Percentiles rank a stretch among this genome's conserved stretches.
Evolutionary conservation across 2,888 invertebrate genomes (phyloP).

Genomic region (Pollenia griseotomentosa): DNA sequence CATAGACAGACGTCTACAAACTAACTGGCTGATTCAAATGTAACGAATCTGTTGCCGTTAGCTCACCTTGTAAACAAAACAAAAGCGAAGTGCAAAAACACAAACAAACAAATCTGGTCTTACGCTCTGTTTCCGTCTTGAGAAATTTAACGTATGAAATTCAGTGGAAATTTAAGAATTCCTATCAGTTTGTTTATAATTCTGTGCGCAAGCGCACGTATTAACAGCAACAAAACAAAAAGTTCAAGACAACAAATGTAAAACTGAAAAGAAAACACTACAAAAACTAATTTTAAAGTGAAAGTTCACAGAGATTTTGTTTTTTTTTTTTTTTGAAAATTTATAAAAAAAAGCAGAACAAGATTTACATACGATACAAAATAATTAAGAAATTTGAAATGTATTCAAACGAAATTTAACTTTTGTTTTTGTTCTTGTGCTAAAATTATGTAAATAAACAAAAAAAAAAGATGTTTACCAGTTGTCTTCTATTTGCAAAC

Average conservation of each 20-base stretch:
- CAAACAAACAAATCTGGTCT: slow-evolving; percentile 10
- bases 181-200: slow-evolving; percentile 67
- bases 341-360: no score
- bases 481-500: not conserved
- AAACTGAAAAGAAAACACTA: not conserved
- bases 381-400: slow-evolving; percentile 12
- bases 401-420: not conserved
- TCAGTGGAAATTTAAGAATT: slow-evolving; percentile 40
- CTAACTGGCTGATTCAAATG: slow-evolving; percentile 17
- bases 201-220: slow-evolving; percentile 63
- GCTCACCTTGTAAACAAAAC: slow-evolving; percentile 55
- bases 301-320: slow-evolving; percentile 4
- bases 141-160: slow-evolving; percentile 55
- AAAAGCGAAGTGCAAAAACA: slow-evolving; percentile 35
- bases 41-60: slow-evolving; percentile 53
- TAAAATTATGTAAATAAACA: not conserved
- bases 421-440: not conserved
- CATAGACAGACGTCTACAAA: slow-evolving; percentile 34
- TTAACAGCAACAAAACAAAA: not conserved
- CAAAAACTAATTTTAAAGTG: slow-evolving; percentile 8
- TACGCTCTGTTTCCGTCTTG: slow-evolving; percentile 64
- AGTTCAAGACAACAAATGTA: not conserved
- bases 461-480: not conserved
- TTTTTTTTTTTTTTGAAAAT: no score
- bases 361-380: not conserved